A percentile compares a stretch with the other conserved stretches of the same genome.
phyloP scores from a whole-genome alignment of 2,113 vertebrate species.

The Crocuta crocuta region DNA sequence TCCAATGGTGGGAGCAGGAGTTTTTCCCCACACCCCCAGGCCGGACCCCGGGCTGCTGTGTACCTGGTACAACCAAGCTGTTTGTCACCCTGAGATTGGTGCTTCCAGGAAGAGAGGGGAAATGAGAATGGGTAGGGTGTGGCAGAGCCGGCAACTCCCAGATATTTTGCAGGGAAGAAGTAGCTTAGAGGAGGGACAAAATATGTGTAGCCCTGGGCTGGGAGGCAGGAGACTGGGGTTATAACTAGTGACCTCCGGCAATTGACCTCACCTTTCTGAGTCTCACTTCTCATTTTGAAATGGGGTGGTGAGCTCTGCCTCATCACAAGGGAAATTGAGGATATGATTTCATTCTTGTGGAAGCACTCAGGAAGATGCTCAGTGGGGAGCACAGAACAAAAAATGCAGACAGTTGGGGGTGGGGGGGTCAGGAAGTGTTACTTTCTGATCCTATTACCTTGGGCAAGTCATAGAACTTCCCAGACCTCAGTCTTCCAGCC shows the following conservation, averaged over 20 bases:
- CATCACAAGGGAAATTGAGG: not conserved
- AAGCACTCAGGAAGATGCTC: not conserved
- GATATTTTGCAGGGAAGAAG: not conserved
- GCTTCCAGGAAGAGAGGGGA: not conserved
- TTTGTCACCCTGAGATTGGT: not conserved
- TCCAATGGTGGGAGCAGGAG: conserved; percentile 20
- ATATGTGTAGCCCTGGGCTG: no score
- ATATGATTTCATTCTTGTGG: not conserved
- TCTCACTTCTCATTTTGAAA: not conserved
- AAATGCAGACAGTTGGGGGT: not conserved
- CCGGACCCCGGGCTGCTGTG: not conserved
- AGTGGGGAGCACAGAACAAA: not conserved
- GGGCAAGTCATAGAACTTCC: not conserved
- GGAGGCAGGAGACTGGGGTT: not conserved
- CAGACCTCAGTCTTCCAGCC: not conserved
- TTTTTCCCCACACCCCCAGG: not conserved
- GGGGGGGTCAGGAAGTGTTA: not conserved
- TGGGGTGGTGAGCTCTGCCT: not conserved
- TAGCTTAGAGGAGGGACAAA: not conserved
- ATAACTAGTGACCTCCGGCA: not conserved
- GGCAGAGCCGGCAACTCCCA: not conserved
- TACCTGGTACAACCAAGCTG: not conserved
- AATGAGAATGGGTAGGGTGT: not conserved
- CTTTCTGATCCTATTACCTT: not conserved
- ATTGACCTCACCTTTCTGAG: not conserved